Evolutionary conservation across 2,113 vertebrate species (phyloP).

Genomic region (Amblyopsis rosae): DNA sequence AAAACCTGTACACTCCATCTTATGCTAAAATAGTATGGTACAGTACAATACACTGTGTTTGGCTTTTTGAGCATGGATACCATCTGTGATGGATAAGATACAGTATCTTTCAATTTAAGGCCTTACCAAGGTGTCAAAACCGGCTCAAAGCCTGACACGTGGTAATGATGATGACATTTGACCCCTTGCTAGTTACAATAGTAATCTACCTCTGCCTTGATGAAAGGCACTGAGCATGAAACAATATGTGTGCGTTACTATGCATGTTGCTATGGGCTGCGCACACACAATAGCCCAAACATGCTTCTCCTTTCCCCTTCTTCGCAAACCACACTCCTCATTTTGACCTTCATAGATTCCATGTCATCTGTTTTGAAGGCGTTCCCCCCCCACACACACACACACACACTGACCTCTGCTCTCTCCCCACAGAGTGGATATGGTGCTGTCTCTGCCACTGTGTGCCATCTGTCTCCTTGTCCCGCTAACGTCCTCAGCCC

Average conservation of each 20-base stretch:
- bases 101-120: neutral
- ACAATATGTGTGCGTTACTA: constrained; percentile 7
- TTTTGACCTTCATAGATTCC: too few species aligned
- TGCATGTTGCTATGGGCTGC: too few species aligned
- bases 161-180: neutral
- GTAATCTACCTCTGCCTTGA: constrained; percentile 5
- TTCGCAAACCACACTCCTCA: too few species aligned
- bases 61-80: neutral
- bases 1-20: neutral
- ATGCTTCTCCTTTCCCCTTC: too few species aligned
- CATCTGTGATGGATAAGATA: neutral
- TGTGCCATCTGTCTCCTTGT: constrained; percentile 63
- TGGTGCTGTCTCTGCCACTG: constrained; percentile 58
- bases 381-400: neutral
- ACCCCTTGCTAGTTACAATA: neutral
- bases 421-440: constrained; percentile 57
- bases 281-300: too few species aligned
- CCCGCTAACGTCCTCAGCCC: constrained; percentile 51
- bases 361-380: neutral
- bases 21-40: neutral
- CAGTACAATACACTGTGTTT: neutral
- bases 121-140: too few species aligned
- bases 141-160: neutral
- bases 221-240: neutral
- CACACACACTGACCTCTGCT: constrained; percentile 11